phyloP scores from a whole-genome alignment of 1,140 invertebrate genomes.

The Polypedilum pembai region DNA sequence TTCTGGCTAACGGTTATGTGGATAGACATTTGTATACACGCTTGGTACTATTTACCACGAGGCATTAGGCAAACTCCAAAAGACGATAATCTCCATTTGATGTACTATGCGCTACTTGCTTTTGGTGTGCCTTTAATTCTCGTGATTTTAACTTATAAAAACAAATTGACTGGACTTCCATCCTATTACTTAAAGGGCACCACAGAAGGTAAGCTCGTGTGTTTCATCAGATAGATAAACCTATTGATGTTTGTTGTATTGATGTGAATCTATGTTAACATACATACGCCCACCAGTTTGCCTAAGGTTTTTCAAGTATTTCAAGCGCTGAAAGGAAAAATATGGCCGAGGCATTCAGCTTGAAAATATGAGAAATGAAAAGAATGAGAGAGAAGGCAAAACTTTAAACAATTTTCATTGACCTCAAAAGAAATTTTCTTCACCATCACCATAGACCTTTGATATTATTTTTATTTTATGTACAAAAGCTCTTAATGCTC shows the following conservation, averaged over 20 bases:
- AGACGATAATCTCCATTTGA: conserved; percentile 24
- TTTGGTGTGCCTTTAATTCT: conserved; percentile 27
- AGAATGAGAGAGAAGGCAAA: background rate
- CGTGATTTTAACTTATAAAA: background rate
- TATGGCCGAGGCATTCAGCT: background rate
- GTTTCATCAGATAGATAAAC: background rate
- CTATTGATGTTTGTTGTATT: background rate
- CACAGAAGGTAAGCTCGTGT: background rate
- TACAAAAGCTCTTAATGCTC: background rate
- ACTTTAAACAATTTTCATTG: conserved; percentile 19
- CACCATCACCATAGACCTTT: background rate
- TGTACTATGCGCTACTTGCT: background rate
- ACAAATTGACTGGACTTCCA: conserved; percentile 24
- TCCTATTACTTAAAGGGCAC: conserved; percentile 29
- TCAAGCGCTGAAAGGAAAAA: background rate
- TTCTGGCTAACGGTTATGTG: conserved; percentile 30
- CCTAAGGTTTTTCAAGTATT: background rate
- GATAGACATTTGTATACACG: conserved; percentile 29
- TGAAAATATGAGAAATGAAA: background rate
- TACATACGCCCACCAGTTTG: background rate
- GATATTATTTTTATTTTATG: conserved; percentile 20
- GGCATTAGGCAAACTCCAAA: background rate
- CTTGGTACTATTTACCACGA: conserved; percentile 27
- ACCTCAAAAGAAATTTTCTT: background rate
- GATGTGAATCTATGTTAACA: background rate